A percentile compares a stretch with the other conserved stretches of the same genome.
phyloP scores from a whole-genome alignment of 92 coral and sea anemone species.

The Porites cylindrica region DNA sequence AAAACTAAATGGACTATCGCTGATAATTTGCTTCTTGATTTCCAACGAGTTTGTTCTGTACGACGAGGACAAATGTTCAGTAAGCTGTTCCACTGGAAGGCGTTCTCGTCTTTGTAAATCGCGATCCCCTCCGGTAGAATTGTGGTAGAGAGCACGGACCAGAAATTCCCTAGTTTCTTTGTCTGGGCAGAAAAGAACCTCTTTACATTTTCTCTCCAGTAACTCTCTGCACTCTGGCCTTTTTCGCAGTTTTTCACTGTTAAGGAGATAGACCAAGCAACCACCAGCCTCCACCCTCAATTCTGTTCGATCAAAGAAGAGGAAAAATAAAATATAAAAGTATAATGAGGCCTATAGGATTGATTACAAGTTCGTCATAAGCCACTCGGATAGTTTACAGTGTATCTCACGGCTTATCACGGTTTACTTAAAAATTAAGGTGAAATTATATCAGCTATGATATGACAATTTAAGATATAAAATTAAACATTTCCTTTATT shows the following conservation, averaged over 20 bases:
- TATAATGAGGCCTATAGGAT: not conserved
- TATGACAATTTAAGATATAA: too few relatives aligned
- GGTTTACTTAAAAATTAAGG: too few relatives aligned
- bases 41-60: not conserved
- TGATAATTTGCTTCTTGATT: not conserved
- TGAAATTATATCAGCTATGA: too few relatives aligned
- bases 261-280: slow-evolving; percentile 4
- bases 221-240: slow-evolving; percentile 34
- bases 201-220: slow-evolving; percentile 1
- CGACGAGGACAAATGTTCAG: not conserved
- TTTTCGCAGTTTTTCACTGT: slow-evolving; percentile 1
- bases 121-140: not conserved
- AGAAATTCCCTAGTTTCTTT: not conserved
- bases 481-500: too few relatives aligned
- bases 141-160: not conserved
- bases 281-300: slow-evolving; percentile 19
- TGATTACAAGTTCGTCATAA: not conserved
- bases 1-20: not conserved
- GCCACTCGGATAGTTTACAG: not conserved
- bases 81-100: not conserved
- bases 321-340: too few relatives aligned
- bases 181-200: not conserved
- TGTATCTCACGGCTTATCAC: too few relatives aligned
- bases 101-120: not conserved
- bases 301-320: not conserved